Evolutionary conservation across 2,888 invertebrate genomes (phyloP), one percentile per base, ranked within the genome.

Genomic region (Eurois occulta): DNA sequence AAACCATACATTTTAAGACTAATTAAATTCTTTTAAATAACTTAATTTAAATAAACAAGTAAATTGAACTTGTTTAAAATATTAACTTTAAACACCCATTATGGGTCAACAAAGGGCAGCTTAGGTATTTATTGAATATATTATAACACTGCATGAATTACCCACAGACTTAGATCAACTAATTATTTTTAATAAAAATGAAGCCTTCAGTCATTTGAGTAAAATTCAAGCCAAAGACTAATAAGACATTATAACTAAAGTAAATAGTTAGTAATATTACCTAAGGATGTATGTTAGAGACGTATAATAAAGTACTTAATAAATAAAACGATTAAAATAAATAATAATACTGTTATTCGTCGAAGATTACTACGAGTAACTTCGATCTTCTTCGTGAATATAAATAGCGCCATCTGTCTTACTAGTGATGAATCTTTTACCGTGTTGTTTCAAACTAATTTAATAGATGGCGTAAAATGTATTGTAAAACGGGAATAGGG

Each of bases 361-460:
- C n/a, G 6, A 52, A 68, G n/a, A 18, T n/a, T 4, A 21, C 32
- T 4, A n/a, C n/a, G n/a, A n/a, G n/a, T n/a, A 62, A 35, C 60
- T 62, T 58, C 28, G 2, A 62, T 21, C 60, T 62, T 58, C 28
- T 1, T 28, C 72, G 16, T 11, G 16, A 41, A 38, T 67, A n/a
- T n/a, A n/a, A n/a, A n/a, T n/a, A n/a, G 41, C 52, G 80, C 80
- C 67, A 80, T 80, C 80, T 79, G 67, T 66, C 18, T 24, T 18
- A 3, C 28, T 21, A n/a, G 0, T 6, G 1, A 16, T 7, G 10
- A 32, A 77, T 18, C 7, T 32, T 4, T 60, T 41, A 21, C 1
- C 1, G 3, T n/a, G 7, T 43, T 0, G 13, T 41, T 72, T 35
- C 58, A 3, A 18, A 35, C 6, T 18, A 21, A 18, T 28, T 7